phyloP scores from a whole-genome alignment of 1,140 invertebrate genomes.

The Scaptomyza hsui region DNA sequence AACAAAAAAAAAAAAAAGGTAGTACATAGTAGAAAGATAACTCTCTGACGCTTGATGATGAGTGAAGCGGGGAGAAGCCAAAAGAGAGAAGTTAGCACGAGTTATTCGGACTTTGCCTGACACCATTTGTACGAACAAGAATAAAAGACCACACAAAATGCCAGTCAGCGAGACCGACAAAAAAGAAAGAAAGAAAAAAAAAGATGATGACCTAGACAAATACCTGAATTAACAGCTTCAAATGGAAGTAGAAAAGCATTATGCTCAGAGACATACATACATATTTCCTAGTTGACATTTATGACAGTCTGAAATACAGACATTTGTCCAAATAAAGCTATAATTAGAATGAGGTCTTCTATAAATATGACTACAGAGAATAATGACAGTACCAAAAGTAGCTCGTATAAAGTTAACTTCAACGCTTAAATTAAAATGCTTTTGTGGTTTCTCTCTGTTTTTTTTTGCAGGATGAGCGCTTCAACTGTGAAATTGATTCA shows the following conservation, averaged over 20 bases:
- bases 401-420: not conserved
- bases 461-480: slow-evolving; percentile 90
- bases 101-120: slow-evolving; percentile 37
- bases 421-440: no score
- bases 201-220: slow-evolving; percentile 48
- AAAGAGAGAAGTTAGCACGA: slow-evolving; percentile 24
- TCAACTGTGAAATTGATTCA: slow-evolving; percentile 96
- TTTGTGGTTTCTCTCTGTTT: not conserved
- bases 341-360: slow-evolving; percentile 19
- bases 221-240: slow-evolving; percentile 42
- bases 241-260: slow-evolving; percentile 11
- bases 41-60: not conserved
- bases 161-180: slow-evolving; percentile 26
- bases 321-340: slow-evolving; percentile 13
- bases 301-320: slow-evolving; percentile 7
- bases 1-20: no score
- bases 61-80: not conserved
- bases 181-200: not conserved
- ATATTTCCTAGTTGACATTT: not conserved
- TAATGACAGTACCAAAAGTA: no score
- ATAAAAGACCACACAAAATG: slow-evolving; percentile 2
- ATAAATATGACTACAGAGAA: not conserved
- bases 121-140: slow-evolving; percentile 31
- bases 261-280: not conserved
- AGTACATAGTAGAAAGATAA: not conserved